Evolutionary conservation across 2,113 vertebrate species (phyloP), one percentile per base, ranked within the genome.

Genomic region (Australoheros scitulus): DNA sequence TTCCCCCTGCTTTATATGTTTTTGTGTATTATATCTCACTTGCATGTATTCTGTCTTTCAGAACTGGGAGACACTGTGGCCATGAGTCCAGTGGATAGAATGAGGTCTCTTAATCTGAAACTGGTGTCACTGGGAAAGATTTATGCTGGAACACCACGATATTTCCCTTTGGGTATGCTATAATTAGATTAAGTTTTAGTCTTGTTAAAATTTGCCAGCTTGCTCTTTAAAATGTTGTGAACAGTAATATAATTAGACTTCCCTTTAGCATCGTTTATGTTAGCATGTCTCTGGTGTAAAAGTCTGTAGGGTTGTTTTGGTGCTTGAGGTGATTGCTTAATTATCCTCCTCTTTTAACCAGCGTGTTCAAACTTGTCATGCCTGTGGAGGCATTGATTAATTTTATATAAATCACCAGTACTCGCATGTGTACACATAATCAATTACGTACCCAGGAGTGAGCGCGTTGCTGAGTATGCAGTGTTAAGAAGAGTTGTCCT

Each of bases 91-190:
- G 58, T 92, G 6, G 98, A 99, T 90, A 96, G 97, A 83, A 99
- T 99, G 98, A 96, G 97, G 61, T 95, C 97, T 0, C 95, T 99
- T 80, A 98, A 96, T 91, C 94, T 99, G 81, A 99, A 99, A 93
- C 94, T 99, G 79, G 96, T 97, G 3, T 96, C 97, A 0, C 96
- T 99, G 70, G 98, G 98, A n/a, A 99, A 96, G 93, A 95, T 96
- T 78, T 99, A 99, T 11, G 97, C 96, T 18, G 96, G 97, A 87
- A 99, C 97, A 3, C 98, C 98, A n/a, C 96, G 97, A 75, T 99
- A 99, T 94, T 99, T 99, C 65, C 98, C 98, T 75, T 91, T 99
- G 85, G 98, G 98, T 97, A 94, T 95, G 93, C 57, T 84, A 76
- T 60, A 72, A 79, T 91, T 76, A 81, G 81, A 55, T 20, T 87